Conservation (phyloP, 2,888 invertebrate species). For the Fragum fragum region DNA sequence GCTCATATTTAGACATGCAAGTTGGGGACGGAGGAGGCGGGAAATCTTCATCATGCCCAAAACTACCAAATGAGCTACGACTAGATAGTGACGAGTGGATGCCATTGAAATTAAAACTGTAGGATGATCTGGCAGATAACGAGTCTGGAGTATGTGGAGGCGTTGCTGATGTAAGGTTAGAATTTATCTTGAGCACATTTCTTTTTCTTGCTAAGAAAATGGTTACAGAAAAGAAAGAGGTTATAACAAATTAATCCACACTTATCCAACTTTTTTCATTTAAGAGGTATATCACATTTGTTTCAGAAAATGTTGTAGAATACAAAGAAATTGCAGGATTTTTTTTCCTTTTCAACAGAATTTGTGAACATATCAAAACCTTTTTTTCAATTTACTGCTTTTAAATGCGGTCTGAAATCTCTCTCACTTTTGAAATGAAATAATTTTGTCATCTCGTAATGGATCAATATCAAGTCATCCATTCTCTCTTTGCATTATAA, state of each 20-base stretch:
- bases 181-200: slow-evolving; percentile 48
- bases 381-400: no score
- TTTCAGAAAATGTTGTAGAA: no score
- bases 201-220: slow-evolving; percentile 27
- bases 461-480: no score
- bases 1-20: slow-evolving; percentile 64
- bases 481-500: no score
- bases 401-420: no score
- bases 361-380: no score
- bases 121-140: slow-evolving; percentile 25
- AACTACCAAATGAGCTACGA: slow-evolving; percentile 66
- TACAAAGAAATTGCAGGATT: no score
- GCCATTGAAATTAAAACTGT: slow-evolving; percentile 51
- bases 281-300: no score
- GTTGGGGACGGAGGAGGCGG: slow-evolving; percentile 80
- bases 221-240: neutral
- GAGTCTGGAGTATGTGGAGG: slow-evolving; percentile 53
- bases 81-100: slow-evolving; percentile 35
- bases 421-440: no score
- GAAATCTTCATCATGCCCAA: slow-evolving; percentile 78
- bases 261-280: no score
- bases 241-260: neutral
- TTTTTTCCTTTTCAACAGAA: no score
- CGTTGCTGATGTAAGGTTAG: slow-evolving; percentile 18
- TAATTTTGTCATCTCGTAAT: no score